Base-by-base conservation (phyloP, 2,113 vertebrate species). In the Coracopsis vasa region DNA sequence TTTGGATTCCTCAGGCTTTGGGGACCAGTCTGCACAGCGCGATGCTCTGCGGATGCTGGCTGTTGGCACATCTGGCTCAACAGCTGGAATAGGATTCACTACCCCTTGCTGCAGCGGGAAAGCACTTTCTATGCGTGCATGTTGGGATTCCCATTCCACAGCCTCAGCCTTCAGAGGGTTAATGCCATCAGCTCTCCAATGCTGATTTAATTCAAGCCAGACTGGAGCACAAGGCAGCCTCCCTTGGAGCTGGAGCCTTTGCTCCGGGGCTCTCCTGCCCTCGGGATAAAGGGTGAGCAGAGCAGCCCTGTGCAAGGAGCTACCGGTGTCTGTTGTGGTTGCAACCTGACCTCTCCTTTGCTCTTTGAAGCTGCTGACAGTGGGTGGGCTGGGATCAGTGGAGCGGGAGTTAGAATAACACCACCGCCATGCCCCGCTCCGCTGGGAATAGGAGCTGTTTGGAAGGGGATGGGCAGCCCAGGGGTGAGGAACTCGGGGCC, bases 401-500 rank as follows among this genome's bases (percentile, higher is more conserved):
- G 44, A 62, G 80, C 12, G 18, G 47, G 37, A 77, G 89, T 48
- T 75, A 18, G 61, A 44, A 54, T 45, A 90, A 56, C 94, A 45
- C 35, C 18, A 11, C 92, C 6, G 2, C 16, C 0, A 1, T 94
- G 91, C 90, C 92, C 47, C 0, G 64, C 21, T 58, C 72, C 1
- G 72, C 80, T 20, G 42, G 84, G 92, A 90, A n/a, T 6, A 3
- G 35, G 71, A 75, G 61, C 84, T 25, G 53, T 82, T 65, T 25
- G 77, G 79, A 44, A 89, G 80, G 96, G 98, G 97, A 94, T 91
- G 94, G 92, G 94, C 94, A 95, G 71, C 83, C 71, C 97, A 80
- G n/a, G 95, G 97, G 41, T 5, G 86, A 95, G 83, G 91, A 45
- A 42, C 64, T 27, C 31, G 20, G 94, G 88, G n/a, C 62, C 48